A percentile compares a stretch with the other conserved stretches of the same genome.
These are phyloP conservation scores for Trissolcus japonicus DNA, from an alignment of 2,888 invertebrate species.

Conservation along the genomic window DNA sequence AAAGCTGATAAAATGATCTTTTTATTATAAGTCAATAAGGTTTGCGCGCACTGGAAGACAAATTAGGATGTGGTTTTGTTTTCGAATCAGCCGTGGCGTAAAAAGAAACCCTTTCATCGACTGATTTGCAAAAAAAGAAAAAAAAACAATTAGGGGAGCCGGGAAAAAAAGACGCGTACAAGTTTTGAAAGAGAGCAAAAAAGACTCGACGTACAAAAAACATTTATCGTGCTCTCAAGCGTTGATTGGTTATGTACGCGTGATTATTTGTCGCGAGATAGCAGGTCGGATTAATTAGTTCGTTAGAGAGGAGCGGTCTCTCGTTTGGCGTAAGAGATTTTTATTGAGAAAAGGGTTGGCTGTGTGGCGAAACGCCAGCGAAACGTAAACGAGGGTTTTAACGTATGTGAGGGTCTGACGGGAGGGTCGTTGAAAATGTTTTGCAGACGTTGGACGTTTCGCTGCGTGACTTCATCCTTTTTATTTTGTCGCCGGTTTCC, in stretches of 20 bases:
- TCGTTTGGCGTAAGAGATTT: slow-evolving; percentile 49
- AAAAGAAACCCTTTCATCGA: background rate
- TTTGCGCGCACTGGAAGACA: background rate
- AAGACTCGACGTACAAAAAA: slow-evolving; percentile 14
- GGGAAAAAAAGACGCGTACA: background rate
- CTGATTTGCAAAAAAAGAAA: too few relatives aligned
- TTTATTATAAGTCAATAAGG: slow-evolving; percentile 1
- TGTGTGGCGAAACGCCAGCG: slow-evolving; percentile 63
- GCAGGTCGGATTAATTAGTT: slow-evolving; percentile 58
- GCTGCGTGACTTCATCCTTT: slow-evolving; percentile 57
- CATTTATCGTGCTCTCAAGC: slow-evolving; percentile 18
- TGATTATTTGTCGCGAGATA: slow-evolving; percentile 38
- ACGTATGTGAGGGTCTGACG: slow-evolving; percentile 45
- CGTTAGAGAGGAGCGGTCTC: slow-evolving; percentile 37
- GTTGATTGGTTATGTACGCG: slow-evolving; percentile 24
- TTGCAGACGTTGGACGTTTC: slow-evolving; percentile 56
- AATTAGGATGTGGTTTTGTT: slow-evolving; percentile 2
- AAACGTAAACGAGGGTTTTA: slow-evolving; percentile 65
- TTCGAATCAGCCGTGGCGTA: background rate
- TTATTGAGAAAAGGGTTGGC: slow-evolving; percentile 59
- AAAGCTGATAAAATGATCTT: slow-evolving; percentile 3
- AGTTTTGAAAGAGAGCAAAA: slow-evolving; percentile 1
- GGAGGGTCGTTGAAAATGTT: slow-evolving; percentile 56
- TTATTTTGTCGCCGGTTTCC: slow-evolving; percentile 61
- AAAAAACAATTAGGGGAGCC: background rate